Conservation (phyloP, 2,113 vertebrate genomes). For the Nanger granti region DNA sequence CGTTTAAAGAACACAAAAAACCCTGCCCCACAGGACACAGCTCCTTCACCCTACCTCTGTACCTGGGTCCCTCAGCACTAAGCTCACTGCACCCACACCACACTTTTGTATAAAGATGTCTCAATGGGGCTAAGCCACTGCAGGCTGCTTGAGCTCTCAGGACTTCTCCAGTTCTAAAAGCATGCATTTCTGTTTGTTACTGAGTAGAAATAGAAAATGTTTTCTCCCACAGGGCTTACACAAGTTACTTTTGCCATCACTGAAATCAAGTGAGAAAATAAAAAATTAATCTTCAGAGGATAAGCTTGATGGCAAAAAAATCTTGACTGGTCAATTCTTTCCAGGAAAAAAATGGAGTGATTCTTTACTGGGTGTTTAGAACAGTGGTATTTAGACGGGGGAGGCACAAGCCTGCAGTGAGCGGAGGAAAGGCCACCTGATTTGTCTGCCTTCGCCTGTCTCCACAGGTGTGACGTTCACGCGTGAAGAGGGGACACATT, state of each 20-base stretch:
- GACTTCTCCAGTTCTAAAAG: neutral
- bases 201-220: neutral
- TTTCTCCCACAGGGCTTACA: neutral
- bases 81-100: neutral
- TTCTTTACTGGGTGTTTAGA: neutral
- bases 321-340: neutral
- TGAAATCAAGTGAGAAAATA: neutral
- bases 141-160: neutral
- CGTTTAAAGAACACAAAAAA: neutral
- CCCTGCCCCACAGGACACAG: neutral
- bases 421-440: neutral
- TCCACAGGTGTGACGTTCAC: accelerated
- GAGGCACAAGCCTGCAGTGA: neutral
- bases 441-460: neutral
- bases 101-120: neutral
- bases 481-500: accelerated
- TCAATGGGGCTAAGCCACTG: neutral
- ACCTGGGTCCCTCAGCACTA: neutral
- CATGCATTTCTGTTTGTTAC: neutral
- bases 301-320: neutral
- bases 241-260: neutral
- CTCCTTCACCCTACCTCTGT: neutral
- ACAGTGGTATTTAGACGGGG: accelerated
- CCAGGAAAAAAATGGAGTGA: neutral
- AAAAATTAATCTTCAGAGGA: neutral